phyloP scores from a whole-genome alignment of 1,140 invertebrate species.

The Euwallacea fornicatus region DNA sequence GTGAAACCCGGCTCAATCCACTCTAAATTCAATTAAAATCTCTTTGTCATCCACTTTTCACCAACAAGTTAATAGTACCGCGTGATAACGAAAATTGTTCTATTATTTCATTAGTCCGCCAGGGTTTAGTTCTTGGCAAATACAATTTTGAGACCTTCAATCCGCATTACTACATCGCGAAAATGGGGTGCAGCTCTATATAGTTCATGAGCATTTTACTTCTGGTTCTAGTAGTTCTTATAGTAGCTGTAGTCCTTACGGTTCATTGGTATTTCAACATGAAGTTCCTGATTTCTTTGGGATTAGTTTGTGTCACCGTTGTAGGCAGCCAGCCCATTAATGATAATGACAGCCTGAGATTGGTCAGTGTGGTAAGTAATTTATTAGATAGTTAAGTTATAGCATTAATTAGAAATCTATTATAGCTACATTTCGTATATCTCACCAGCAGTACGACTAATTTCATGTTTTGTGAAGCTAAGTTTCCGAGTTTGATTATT shows the following conservation, averaged over 20 bases:
- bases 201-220: constrained; percentile 13
- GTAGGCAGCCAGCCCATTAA: constrained; percentile 13
- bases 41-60: constrained; percentile 7
- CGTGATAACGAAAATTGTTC: constrained; percentile 6
- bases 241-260: constrained; percentile 8
- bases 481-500: too few relatives aligned
- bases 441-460: not conserved
- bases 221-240: constrained; percentile 11
- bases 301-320: constrained; percentile 9
- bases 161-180: constrained; percentile 6
- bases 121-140: not conserved
- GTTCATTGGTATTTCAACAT: constrained; percentile 15
- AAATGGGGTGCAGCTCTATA: constrained; percentile 7
- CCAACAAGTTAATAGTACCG: not conserved
- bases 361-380: constrained; percentile 23
- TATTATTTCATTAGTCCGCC: not conserved
- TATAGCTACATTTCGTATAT: not conserved
- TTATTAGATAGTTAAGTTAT: not conserved
- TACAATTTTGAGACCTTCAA: not conserved
- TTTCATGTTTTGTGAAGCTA: not conserved
- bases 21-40: constrained; percentile 22
- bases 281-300: constrained; percentile 16
- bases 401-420: not conserved
- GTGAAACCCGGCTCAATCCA: constrained; percentile 3
- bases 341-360: constrained; percentile 21